Conservation (phyloP, 2,888 invertebrate genomes). For the Argyresthia goedartella region DNA sequence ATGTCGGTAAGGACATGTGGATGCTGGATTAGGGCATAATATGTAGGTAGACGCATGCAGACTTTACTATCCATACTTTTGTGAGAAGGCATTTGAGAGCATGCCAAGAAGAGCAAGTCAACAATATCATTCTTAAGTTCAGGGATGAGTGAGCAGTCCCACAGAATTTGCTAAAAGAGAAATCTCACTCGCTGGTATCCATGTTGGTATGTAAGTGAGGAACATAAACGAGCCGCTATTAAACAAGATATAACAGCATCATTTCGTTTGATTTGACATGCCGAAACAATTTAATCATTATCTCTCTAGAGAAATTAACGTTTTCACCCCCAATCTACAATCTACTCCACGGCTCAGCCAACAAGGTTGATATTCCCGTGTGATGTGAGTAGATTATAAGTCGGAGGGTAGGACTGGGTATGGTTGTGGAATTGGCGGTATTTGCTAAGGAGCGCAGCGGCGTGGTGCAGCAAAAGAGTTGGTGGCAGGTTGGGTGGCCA, state of each 20-base stretch:
- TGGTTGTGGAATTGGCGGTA: constrained; percentile 65
- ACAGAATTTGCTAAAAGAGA: constrained; percentile 26
- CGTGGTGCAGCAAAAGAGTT: constrained; percentile 43
- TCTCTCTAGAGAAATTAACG: constrained; percentile 51
- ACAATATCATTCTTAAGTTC: too few species aligned
- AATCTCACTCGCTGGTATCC: constrained; percentile 45
- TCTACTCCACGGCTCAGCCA: constrained; percentile 12
- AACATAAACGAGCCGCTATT: constrained; percentile 54
- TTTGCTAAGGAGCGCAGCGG: constrained; percentile 56
- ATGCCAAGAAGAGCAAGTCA: too few species aligned
- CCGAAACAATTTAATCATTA: constrained; percentile 71
- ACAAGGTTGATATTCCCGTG: background rate
- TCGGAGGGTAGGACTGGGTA: constrained; percentile 36
- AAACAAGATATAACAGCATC: constrained; percentile 70
- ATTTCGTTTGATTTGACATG: constrained; percentile 70
- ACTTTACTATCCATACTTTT: background rate
- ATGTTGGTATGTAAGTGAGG: constrained; percentile 43
- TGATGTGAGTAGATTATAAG: constrained; percentile 28
- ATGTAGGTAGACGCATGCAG: too few species aligned
- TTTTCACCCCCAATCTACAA: constrained; percentile 14
- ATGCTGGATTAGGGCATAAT: too few species aligned
- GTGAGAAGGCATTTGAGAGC: background rate
- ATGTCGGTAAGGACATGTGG: too few species aligned
- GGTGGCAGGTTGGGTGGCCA: constrained; percentile 60
- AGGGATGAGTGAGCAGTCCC: too few species aligned